Evolutionary conservation across 2,113 vertebrate genomes (phyloP), one percentile per base, ranked within the genome.

Genomic region (Corythoichthys intestinalis): DNA sequence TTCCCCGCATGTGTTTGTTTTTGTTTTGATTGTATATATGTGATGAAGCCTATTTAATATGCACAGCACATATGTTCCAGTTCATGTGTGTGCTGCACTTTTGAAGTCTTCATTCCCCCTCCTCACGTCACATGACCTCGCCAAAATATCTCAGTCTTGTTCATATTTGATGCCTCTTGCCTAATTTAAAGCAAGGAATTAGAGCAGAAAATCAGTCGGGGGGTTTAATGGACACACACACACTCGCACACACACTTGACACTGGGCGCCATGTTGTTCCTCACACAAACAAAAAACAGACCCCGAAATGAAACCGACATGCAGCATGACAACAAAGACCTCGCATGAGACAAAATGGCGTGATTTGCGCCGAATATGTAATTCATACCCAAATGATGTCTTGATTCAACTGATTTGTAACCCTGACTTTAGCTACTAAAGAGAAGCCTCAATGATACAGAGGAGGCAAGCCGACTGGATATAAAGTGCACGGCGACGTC

Each of bases 111-210:
- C 62, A 88, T 90, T 70, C 59, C 53, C 9, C 53, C 3, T 28
- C 34, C 13, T 4, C 66, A 72, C 62, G 70, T 84, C 86, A 90
- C 76, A 69, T 88, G 86, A 85, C 75, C 82, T 83, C 84, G 86
- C 62, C 58, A 69, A 77, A 89, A 87, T 89, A 87, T 84, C 85
- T 75, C 75, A 35, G 71, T 59, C 79, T 84, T 85, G 80, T 90
- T 86, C 81, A 91, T 91, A 89, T 91, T 89, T 91, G 69, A 91
- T 90, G 83, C 82, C 85, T 87, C 77, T 77, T 88, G 85, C 81
- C 66, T 89, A 84, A 89, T 88, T 91, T 87, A 91, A 89, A 87
- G 82, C 79, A 81, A 83, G 66, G 82, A 91, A 90, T 89, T 88
- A 83, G 90, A 89, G 86, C 89, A 89, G 84, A 90, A 87, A 89